Evolutionary conservation across 2,797 vertebrate species (phyloP).

Genomic region (Chromobotia macracanthus): DNA sequence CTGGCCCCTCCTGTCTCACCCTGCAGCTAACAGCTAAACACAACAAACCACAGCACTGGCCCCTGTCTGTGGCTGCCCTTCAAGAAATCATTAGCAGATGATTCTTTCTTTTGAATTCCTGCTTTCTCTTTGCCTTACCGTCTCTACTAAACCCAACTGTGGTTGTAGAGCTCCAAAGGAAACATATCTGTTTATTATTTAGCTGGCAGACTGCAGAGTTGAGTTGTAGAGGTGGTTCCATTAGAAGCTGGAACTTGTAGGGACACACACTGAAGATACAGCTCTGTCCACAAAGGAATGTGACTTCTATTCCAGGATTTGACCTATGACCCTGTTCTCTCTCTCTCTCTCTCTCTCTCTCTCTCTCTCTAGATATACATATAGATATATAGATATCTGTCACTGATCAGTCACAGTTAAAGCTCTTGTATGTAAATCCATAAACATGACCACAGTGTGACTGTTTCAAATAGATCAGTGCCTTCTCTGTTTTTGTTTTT

Average conservation of each 20-base stretch:
- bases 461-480: constrained; percentile 43
- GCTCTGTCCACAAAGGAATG: constrained; percentile 77
- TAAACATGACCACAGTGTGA: constrained; percentile 53
- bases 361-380: background rate
- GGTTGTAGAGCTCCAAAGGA: constrained; percentile 57
- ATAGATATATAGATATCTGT: too few relatives aligned
- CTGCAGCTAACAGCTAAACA: constrained; percentile 50
- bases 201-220: constrained; percentile 55
- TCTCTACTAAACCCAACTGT: constrained; percentile 41
- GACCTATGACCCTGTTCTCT: constrained; percentile 72
- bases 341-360: constrained; percentile 26
- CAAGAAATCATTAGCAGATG: constrained; percentile 64
- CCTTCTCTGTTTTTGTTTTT: constrained; percentile 35
- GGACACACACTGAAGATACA: constrained; percentile 64
- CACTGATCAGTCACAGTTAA: constrained; percentile 23
- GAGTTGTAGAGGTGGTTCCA: constrained; percentile 47
- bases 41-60: constrained; percentile 55
- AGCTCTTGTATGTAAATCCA: constrained; percentile 22
- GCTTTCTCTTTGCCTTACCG: constrained; percentile 16
- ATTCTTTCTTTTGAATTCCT: constrained; percentile 56
- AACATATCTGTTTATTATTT: constrained; percentile 67
- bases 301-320: constrained; percentile 72
- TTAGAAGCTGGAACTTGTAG: constrained; percentile 55
- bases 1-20: constrained; percentile 39
- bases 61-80: constrained; percentile 46